Conservation (phyloP, 1,140 invertebrate species). For the Pseudomyrmex pallidus region DNA sequence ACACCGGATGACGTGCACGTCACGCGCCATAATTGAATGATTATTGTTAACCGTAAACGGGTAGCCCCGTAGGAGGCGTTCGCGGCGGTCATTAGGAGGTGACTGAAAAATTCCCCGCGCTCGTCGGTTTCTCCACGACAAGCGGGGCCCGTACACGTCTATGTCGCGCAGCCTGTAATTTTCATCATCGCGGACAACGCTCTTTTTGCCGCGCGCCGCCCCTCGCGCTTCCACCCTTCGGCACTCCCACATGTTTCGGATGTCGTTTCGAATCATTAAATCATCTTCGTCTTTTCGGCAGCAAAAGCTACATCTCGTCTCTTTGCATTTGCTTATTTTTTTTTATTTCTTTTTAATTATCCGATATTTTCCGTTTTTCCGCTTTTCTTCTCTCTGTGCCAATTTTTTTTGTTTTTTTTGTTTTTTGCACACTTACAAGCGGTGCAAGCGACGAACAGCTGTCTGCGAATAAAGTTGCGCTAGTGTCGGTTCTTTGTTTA, state of each 20-base stretch:
- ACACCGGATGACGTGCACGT: constrained; percentile 65
- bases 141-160: constrained; percentile 34
- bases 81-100: constrained; percentile 57
- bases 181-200: constrained; percentile 58
- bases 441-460: not conserved
- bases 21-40: constrained; percentile 78
- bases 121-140: constrained; percentile 44
- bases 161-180: constrained; percentile 72
- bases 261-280: constrained; percentile 72
- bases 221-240: constrained; percentile 11
- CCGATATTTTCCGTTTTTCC: not conserved
- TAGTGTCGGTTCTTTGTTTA: constrained; percentile 30
- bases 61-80: constrained; percentile 62
- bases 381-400: not conserved
- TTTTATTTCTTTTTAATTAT: no score
- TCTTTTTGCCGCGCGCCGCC: not conserved
- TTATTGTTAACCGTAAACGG: constrained; percentile 74
- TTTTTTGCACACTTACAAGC: not conserved
- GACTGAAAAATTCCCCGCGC: constrained; percentile 63
- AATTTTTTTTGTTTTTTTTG: no score
- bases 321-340: not conserved
- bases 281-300: constrained; percentile 59
- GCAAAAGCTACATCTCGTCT: constrained; percentile 57
- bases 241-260: constrained; percentile 40
- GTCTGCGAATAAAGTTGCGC: constrained; percentile 3